phyloP scores from a whole-genome alignment of 2,113 vertebrate genomes.

The Anas platyrhynchos region DNA sequence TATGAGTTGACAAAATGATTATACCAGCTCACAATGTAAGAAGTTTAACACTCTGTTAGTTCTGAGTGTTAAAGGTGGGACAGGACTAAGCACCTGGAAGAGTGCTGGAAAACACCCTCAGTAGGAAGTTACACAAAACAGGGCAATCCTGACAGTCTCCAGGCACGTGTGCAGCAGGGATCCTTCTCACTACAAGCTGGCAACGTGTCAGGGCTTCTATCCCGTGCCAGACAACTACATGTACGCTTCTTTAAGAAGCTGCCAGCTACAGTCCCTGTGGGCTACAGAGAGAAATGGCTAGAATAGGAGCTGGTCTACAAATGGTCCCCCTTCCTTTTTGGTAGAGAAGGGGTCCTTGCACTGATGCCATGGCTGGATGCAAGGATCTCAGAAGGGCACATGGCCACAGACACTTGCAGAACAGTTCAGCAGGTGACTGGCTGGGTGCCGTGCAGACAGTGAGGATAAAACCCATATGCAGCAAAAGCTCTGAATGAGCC shows the following conservation, averaged over 20 bases:
- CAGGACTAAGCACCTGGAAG: not conserved
- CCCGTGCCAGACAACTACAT: not conserved
- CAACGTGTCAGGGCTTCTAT: not conserved
- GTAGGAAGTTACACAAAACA: not conserved
- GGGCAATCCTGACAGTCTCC: not conserved
- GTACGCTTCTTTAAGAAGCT: not conserved
- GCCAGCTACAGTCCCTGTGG: not conserved
- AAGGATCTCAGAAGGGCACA: accelerated
- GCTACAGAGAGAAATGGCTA: not conserved
- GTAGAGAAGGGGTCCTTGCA: not conserved
- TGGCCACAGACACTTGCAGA: not conserved
- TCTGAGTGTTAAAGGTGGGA: accelerated
- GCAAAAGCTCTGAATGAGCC: not conserved
- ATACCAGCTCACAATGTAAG: not conserved
- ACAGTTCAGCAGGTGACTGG: not conserved
- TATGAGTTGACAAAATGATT: not conserved
- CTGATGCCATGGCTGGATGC: accelerated
- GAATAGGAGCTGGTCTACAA: not conserved
- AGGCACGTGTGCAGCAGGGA: accelerated
- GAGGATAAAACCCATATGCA: not conserved
- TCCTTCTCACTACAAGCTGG: not conserved
- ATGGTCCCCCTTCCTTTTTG: not conserved
- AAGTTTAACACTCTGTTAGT: not conserved
- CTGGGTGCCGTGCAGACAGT: not conserved
- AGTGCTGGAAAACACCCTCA: not conserved